Conservation (phyloP, 2,888 invertebrate species). For the Chrysomela aeneicollis region DNA sequence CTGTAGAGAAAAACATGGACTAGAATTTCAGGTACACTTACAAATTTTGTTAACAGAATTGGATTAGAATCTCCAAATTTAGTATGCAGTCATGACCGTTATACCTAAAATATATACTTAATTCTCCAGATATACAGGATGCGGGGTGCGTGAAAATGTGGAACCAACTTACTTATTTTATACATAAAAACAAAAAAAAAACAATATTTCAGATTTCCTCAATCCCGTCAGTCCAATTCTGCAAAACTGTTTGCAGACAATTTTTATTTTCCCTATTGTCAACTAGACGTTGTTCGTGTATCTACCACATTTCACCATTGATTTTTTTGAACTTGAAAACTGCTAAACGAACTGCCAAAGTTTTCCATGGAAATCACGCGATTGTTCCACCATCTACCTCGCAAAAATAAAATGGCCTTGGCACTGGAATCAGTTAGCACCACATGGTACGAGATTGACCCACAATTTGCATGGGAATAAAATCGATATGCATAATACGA, state of each 20-base stretch:
- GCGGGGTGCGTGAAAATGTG: too few species aligned
- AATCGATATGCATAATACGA: slow-evolving; percentile 26
- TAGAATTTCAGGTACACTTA: slow-evolving; percentile 90
- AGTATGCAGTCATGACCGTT: too few species aligned
- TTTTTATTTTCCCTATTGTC: not conserved
- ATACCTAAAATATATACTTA: too few species aligned
- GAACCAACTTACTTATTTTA: too few species aligned
- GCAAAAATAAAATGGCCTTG: slow-evolving; percentile 41
- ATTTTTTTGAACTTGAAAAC: not conserved
- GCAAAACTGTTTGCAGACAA: too few species aligned
- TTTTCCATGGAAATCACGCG: not conserved
- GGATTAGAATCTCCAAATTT: not conserved
- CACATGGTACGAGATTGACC: slow-evolving; percentile 41
- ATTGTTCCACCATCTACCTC: not conserved
- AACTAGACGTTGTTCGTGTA: not conserved
- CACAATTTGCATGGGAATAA: slow-evolving; percentile 2
- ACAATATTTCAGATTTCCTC: too few species aligned
- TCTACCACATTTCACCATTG: too few species aligned
- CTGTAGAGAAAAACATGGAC: slow-evolving; percentile 94
- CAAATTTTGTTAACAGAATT: not conserved
- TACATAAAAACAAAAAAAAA: too few species aligned
- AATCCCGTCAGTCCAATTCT: too few species aligned
- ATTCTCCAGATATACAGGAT: too few species aligned
- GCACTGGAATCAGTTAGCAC: slow-evolving; percentile 41
- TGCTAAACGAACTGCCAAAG: not conserved